Base-by-base conservation (phyloP, 2,888 invertebrate genomes). In the Meta bourneti region DNA sequence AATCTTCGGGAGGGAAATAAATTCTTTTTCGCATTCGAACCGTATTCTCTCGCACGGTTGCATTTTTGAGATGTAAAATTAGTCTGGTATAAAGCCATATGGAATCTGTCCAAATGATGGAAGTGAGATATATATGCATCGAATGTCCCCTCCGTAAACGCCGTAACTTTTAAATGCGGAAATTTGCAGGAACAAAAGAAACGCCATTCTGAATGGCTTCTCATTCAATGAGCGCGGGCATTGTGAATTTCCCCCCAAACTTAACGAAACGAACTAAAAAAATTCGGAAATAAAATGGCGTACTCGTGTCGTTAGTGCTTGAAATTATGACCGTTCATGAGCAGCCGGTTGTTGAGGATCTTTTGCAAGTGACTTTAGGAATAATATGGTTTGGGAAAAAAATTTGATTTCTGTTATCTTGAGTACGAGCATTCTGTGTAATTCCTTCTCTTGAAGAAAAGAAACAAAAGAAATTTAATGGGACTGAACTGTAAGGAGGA, bases 11-110 rank as follows among this genome's bases (percentile, higher is more conserved):
- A 13, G 69, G 34, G 52, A 78, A 75, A 84, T 75, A 75, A 84
- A 84, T 88, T 88, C 74, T 75, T 81, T 81, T 69, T 81, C 54
- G 54, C 80, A 71, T 78, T 79, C 72, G 34, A 87, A 80, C 72
- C 79, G 80, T 80, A 80, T 87, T 79, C 75, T 51, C 75, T 69
- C 75, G 80, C 81, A 72, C 70, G 72, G 69, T 52, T 81, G 81
- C 51, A 69, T 81, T 88, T 86, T 88, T 75, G 69, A 81, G 81
- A 54, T 75, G 88, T 88, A 88, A 83, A 83, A 83, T 89, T 89
- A 78, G 89, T 83, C 81, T 83, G 78, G 89, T 89, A 89, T 89
- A 71, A 78, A 89, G 83, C 83, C 89, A 84, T 89, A 89, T 89
- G 89, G 89, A 89, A 89, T 13, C 52, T 72, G 75, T 83, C 89